These are phyloP conservation scores for Papilio helenus DNA, from an alignment of 1,140 invertebrate genomes.

Conservation along the genomic window DNA sequence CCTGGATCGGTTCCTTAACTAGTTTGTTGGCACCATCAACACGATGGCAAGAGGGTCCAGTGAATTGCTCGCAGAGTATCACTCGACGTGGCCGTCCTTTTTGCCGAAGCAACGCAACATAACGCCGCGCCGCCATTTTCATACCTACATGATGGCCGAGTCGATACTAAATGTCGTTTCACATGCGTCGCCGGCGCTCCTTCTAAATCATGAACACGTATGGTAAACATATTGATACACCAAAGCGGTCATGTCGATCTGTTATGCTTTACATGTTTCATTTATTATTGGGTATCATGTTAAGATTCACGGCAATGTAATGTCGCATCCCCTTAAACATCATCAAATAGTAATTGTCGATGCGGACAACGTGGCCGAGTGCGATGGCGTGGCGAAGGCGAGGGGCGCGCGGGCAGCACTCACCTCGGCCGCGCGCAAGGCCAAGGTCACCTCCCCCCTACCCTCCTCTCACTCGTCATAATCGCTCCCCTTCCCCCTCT, in stretches of 20 bases:
- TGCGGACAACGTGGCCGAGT: constrained; percentile 8
- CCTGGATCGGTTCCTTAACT: neutral
- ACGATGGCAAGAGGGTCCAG: neutral
- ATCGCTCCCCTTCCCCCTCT: constrained; percentile 18
- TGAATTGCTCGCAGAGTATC: neutral
- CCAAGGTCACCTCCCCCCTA: constrained; percentile 66
- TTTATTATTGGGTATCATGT: neutral
- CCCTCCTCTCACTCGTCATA: constrained; percentile 40
- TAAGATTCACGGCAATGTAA: neutral
- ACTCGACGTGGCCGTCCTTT: neutral
- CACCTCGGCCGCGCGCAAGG: constrained; percentile 75
- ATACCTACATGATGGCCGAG: neutral
- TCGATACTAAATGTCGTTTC: neutral
- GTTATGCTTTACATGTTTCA: neutral
- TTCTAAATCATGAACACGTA: neutral
- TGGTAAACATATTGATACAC: neutral
- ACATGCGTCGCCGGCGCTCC: neutral
- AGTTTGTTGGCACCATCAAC: neutral
- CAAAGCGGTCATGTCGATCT: neutral
- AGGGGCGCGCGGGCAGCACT: constrained; percentile 60
- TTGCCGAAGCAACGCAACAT: neutral
- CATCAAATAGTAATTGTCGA: neutral
- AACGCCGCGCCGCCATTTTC: neutral
- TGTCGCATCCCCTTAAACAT: neutral
- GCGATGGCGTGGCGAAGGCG: neutral